Evolutionary conservation across 2,888 invertebrate genomes (phyloP).

Genomic region (Netelia fuscicornis): DNA sequence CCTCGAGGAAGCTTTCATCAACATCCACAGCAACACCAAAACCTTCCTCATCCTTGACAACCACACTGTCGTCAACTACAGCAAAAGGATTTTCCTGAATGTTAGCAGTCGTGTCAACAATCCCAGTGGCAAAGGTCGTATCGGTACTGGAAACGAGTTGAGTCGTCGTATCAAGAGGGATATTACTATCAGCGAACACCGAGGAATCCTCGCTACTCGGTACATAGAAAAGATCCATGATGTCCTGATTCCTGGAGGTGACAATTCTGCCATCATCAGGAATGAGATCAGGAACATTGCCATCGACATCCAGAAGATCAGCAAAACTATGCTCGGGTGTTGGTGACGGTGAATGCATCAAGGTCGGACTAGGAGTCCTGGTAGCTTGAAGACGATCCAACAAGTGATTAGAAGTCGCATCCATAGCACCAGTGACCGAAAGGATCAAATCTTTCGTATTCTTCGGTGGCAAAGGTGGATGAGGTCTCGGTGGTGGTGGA

Average conservation of each 20-base stretch:
- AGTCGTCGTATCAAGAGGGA: slow-evolving; percentile 68
- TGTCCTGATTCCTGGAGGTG: slow-evolving; percentile 75
- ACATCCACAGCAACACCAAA: slow-evolving; percentile 51
- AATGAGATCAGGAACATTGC: slow-evolving; percentile 81
- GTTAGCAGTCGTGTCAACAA: slow-evolving; percentile 63
- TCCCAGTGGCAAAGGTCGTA: slow-evolving; percentile 57
- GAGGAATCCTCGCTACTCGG: slow-evolving; percentile 74
- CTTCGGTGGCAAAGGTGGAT: slow-evolving; percentile 89
- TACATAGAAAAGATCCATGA: slow-evolving; percentile 82
- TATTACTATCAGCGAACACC: slow-evolving; percentile 73
- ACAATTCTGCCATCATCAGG: slow-evolving; percentile 80
- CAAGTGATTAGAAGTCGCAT: slow-evolving; percentile 93
- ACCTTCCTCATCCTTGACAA: slow-evolving; percentile 43
- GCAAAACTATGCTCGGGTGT: slow-evolving; percentile 90
- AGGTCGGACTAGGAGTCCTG: slow-evolving; percentile 94
- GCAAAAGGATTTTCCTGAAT: slow-evolving; percentile 79
- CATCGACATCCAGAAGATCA: slow-evolving; percentile 88
- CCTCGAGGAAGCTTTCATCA: slow-evolving; percentile 53
- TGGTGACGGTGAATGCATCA: slow-evolving; percentile 94
- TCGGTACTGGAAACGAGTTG: slow-evolving; percentile 70
- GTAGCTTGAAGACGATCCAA: slow-evolving; percentile 94
- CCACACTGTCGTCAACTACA: slow-evolving; percentile 23
- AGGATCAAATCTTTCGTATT: slow-evolving; percentile 94
- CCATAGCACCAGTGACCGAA: slow-evolving; percentile 95
- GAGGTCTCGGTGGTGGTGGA: slow-evolving; percentile 86